Evolutionary conservation across 2,113 vertebrate genomes (phyloP).

Genomic region (Cyanistes caeruleus): DNA sequence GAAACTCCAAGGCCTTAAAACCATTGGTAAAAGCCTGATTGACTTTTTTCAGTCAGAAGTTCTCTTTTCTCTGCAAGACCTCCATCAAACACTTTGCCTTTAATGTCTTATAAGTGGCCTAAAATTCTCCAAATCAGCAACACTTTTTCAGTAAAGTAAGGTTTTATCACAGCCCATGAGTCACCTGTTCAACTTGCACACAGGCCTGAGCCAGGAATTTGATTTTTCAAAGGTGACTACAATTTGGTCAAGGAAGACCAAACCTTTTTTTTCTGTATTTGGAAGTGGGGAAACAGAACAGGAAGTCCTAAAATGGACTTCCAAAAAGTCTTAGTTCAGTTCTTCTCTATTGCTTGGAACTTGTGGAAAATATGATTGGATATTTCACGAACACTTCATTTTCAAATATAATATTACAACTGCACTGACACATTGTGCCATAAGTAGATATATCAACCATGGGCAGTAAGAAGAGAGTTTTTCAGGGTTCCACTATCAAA

Average conservation of each 20-base stretch:
- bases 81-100: not conserved
- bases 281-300: not conserved
- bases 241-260: not conserved
- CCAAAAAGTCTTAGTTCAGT: not conserved
- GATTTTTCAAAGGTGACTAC: not conserved
- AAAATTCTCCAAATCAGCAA: not conserved
- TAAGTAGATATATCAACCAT: not conserved
- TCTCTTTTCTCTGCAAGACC: not conserved
- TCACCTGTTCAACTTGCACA: not conserved
- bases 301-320: not conserved
- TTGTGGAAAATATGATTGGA: not conserved
- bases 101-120: not conserved
- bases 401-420: not conserved
- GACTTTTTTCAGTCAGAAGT: not conserved
- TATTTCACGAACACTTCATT: accelerated
- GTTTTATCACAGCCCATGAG: not conserved
- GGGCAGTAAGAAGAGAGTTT: not conserved
- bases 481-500: not conserved
- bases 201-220: not conserved
- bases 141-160: not conserved
- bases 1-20: not conserved
- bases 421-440: accelerated
- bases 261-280: not conserved
- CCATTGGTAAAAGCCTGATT: not conserved
- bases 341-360: not conserved